Evolutionary conservation across 1,140 invertebrate species (phyloP).

Genomic region (Sitobion miscanthi): DNA sequence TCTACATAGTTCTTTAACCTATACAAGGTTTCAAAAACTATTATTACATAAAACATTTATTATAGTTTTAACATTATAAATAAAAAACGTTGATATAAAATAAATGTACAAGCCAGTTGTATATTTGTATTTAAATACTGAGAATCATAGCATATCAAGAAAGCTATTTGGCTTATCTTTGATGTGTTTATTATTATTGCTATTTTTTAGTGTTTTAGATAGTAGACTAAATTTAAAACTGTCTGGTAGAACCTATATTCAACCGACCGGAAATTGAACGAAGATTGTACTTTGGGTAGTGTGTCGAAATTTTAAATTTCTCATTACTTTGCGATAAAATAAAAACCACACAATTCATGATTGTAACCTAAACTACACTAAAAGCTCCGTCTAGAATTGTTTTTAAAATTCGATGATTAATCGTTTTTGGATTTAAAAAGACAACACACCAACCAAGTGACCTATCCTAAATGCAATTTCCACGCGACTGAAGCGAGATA

Average conservation of each 20-base stretch:
- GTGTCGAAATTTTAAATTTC: slow-evolving; percentile 23
- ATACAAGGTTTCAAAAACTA: not conserved
- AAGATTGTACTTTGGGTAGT: not conserved
- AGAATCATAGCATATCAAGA: not conserved
- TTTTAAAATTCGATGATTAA: slow-evolving; percentile 38
- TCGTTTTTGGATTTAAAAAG: slow-evolving; percentile 29
- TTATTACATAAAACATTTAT: not conserved
- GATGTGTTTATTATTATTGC: not conserved
- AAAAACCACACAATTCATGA: not conserved
- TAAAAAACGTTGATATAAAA: not conserved
- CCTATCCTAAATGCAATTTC: slow-evolving; percentile 28
- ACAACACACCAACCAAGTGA: slow-evolving; percentile 10
- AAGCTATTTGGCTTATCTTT: not conserved
- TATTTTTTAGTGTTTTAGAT: not conserved
- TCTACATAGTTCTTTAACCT: not conserved
- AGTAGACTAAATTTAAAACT: not conserved
- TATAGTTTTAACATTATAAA: not conserved
- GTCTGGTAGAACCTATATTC: not conserved
- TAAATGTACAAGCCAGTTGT: not conserved
- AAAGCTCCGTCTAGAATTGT: not conserved
- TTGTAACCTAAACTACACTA: not conserved
- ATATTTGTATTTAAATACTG: not conserved
- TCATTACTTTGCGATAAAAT: slow-evolving; percentile 23
- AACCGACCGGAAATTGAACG: slow-evolving; percentile 19
- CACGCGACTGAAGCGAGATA: not conserved